Evolutionary conservation across 2,113 vertebrate genomes (phyloP).

Genomic region (Myanophis thanlyinensis): DNA sequence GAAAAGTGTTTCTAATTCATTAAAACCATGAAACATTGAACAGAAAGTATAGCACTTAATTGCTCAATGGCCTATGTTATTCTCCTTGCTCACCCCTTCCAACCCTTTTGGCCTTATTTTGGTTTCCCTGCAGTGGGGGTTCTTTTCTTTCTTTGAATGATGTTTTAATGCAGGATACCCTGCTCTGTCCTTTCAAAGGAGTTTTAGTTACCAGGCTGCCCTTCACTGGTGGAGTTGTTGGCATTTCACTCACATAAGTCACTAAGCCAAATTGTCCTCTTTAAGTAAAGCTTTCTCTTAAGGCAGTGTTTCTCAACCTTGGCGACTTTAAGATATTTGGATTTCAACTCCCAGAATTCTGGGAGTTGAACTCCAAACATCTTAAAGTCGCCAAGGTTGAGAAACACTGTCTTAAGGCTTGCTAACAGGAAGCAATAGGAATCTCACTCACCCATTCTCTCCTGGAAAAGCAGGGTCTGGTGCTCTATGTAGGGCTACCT

Average conservation of each 20-base stretch:
- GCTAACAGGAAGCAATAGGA: slow-evolving; percentile 49
- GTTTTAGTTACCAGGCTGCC: slow-evolving; percentile 8
- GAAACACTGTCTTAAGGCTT: too few species aligned
- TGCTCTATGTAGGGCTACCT: background rate
- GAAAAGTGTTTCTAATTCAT: background rate
- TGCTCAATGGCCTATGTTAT: background rate
- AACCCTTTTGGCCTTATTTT: background rate
- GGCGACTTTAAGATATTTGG: too few species aligned
- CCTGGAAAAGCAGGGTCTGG: background rate
- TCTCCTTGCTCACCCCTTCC: background rate
- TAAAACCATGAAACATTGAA: background rate
- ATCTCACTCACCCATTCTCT: slow-evolving; percentile 15
- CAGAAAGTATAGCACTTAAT: background rate
- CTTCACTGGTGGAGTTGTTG: slow-evolving; percentile 34
- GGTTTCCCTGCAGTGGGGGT: background rate
- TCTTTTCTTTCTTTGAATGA: slow-evolving; percentile 37
- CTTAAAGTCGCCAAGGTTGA: too few species aligned
- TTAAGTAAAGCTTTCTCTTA: slow-evolving; percentile 57
- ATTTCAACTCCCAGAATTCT: too few species aligned
- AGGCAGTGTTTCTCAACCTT: too few species aligned
- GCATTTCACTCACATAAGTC: slow-evolving; percentile 67
- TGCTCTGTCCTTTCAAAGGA: slow-evolving; percentile 27
- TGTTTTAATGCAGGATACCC: background rate
- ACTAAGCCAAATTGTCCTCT: slow-evolving; percentile 57
- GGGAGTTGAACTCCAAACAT: too few species aligned